phyloP scores from a whole-genome alignment of 2,888 invertebrate genomes.

The Andricus curvator region DNA sequence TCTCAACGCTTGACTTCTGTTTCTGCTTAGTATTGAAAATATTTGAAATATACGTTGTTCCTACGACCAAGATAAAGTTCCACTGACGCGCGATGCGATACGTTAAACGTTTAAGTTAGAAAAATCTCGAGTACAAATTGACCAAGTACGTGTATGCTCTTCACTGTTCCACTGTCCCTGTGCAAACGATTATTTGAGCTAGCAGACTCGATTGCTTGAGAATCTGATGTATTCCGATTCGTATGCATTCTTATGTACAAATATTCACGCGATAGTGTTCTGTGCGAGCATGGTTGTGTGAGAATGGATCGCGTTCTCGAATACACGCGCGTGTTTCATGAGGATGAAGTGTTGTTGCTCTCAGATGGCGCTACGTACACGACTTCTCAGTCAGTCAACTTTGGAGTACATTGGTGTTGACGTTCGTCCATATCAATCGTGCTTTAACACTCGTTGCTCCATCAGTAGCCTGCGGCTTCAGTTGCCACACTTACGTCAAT shows the following conservation, averaged over 20 bases:
- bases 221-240: conserved; percentile 49
- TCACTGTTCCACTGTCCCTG: neutral
- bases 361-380: conserved; percentile 31
- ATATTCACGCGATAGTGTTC: conserved; percentile 63
- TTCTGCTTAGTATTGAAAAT: conserved; percentile 53
- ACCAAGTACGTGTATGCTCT: neutral
- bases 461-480: conserved; percentile 41
- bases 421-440: conserved; percentile 58
- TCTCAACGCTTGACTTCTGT: neutral
- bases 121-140: conserved; percentile 40
- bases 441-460: conserved; percentile 40
- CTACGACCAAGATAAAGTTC: conserved; percentile 12
- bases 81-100: conserved; percentile 2
- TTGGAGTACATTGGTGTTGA: conserved; percentile 68
- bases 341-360: conserved; percentile 40
- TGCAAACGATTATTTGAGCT: conserved; percentile 57
- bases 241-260: conserved; percentile 57
- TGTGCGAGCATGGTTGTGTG: conserved; percentile 58
- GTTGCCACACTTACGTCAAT: conserved; percentile 69
- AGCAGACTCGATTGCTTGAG: conserved; percentile 59
- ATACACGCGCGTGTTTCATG: conserved; percentile 54
- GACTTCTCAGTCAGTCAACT: conserved; percentile 31
- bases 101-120: conserved; percentile 22
- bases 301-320: conserved; percentile 45
- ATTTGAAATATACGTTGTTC: conserved; percentile 13